Evolutionary conservation across 2,113 vertebrate species (phyloP).

Genomic region (Burhinus oedicnemus): DNA sequence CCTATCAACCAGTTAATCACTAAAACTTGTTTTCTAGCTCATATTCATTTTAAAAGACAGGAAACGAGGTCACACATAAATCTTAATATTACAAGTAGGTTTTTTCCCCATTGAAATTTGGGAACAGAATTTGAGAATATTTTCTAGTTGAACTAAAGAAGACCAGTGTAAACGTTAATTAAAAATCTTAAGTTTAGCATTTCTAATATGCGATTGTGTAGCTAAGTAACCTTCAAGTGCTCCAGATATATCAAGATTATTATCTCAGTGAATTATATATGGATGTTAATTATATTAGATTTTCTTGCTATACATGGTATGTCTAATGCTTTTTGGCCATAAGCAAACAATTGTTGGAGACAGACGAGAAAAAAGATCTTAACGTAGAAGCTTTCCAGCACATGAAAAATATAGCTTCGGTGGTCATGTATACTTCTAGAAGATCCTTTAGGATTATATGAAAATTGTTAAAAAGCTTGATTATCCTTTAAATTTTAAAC

Average conservation of each 20-base stretch:
- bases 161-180: neutral
- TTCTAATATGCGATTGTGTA: neutral
- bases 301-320: neutral
- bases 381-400: neutral
- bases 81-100: neutral
- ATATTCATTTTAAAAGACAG: neutral
- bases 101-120: neutral
- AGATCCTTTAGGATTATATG: neutral
- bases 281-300: neutral
- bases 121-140: neutral
- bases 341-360: neutral
- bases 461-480: neutral
- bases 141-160: neutral
- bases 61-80: neutral
- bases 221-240: neutral
- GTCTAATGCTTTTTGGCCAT: neutral
- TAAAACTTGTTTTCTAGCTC: neutral
- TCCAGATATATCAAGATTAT: neutral
- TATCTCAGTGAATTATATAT: neutral
- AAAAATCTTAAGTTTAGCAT: neutral
- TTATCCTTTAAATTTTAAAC: neutral
- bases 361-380: neutral
- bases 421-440: neutral
- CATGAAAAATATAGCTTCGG: neutral
- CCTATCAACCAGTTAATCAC: neutral